These are phyloP conservation scores for Oreochromis niloticus DNA, from an alignment of 2,113 vertebrate genomes.

Conservation along the genomic window DNA sequence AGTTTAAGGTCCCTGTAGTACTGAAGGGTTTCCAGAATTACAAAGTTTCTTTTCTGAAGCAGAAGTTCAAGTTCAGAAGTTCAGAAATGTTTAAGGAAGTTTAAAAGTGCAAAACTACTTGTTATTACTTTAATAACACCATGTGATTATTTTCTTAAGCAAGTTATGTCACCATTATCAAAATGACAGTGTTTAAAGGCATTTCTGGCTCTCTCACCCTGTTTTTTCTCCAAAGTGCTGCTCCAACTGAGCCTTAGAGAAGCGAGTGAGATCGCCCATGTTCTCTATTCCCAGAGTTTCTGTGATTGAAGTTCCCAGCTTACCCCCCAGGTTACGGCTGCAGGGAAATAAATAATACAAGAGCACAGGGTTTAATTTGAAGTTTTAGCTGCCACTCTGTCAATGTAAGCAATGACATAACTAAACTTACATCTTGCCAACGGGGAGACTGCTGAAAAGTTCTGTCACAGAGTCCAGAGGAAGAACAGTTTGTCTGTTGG, in stretches of 20 bases:
- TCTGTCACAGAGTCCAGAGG: constrained; percentile 78
- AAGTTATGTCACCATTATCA: not conserved
- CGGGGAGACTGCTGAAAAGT: constrained; percentile 84
- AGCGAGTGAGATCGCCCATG: constrained; percentile 85
- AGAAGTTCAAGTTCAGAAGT: not conserved
- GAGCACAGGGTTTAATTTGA: not conserved
- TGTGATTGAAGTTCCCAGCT: constrained; percentile 83
- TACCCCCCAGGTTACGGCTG: constrained; percentile 91
- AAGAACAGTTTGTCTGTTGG: constrained; percentile 89
- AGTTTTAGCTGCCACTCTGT: not conserved
- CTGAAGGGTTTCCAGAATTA: not conserved
- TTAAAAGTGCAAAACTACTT: not conserved
- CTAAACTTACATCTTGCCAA: constrained; percentile 87
- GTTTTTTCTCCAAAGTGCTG: constrained; percentile 92
- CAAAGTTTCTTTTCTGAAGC: not conserved
- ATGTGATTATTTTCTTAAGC: not conserved
- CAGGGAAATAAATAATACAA: not conserved
- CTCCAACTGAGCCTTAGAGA: constrained; percentile 79
- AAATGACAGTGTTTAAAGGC: not conserved
- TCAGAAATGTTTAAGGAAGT: not conserved
- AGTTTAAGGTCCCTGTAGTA: not conserved
- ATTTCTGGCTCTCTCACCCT: constrained; percentile 72
- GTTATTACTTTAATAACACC: not conserved
- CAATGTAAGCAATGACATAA: not conserved
- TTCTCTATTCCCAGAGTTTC: constrained; percentile 81